These are phyloP conservation scores for Acleris holmiana DNA, from an alignment of 2,888 invertebrate genomes.

Conservation along the genomic window DNA sequence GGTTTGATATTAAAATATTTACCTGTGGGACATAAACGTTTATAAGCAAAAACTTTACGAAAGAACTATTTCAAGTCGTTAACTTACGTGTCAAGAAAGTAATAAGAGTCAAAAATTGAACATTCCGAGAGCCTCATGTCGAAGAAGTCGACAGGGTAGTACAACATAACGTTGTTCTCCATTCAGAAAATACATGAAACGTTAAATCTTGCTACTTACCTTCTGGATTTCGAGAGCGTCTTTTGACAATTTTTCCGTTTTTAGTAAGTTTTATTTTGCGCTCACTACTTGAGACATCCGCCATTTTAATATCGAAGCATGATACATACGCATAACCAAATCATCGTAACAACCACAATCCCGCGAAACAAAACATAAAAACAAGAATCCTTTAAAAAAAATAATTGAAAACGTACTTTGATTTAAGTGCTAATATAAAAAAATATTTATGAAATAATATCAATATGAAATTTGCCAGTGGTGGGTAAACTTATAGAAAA, in stretches of 20 bases:
- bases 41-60: conserved; percentile 21
- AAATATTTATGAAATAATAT: neutral
- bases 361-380: conserved; percentile 27
- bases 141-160: conserved; percentile 40
- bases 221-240: conserved; percentile 78
- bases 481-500: too few relatives aligned
- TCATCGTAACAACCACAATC: conserved; percentile 48
- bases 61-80: conserved; percentile 44
- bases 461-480: too few relatives aligned
- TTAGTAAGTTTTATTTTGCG: conserved; percentile 79
- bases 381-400: neutral
- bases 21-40: neutral
- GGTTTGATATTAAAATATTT: too few relatives aligned
- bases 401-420: too few relatives aligned
- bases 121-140: conserved; percentile 47
- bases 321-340: conserved; percentile 45
- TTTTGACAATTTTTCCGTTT: conserved; percentile 80
- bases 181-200: conserved; percentile 26
- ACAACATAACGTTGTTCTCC: conserved; percentile 31
- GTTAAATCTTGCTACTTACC: conserved; percentile 56
- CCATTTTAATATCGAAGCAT: conserved; percentile 79
- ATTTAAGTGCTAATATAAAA: neutral
- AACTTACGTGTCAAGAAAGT: conserved; percentile 66
- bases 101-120: conserved; percentile 74
- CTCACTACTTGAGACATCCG: conserved; percentile 81